Percentiles rank a stretch among this genome's conserved stretches.
Conservation (phyloP, 2,888 invertebrate genomes). For the Smittia aterrima region DNA sequence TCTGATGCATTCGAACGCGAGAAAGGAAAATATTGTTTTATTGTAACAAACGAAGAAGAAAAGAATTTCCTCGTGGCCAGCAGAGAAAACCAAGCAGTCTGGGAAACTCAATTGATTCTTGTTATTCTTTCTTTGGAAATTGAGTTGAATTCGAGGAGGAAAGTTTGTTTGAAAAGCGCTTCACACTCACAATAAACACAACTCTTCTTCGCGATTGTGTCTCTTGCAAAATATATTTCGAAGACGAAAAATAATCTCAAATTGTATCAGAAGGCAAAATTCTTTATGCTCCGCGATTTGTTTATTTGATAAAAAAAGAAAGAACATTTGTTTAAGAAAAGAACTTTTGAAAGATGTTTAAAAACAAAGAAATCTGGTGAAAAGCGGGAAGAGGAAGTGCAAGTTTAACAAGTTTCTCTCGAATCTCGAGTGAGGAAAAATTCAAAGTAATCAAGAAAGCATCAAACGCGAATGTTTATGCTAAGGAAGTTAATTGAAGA, state of each 20-base stretch:
- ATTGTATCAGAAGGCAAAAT: no score
- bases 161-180: no score
- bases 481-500: conserved; percentile 38
- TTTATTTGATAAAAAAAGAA: conserved; percentile 34
- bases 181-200: no score
- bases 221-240: no score
- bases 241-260: no score
- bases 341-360: background rate
- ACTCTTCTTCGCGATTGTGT: no score
- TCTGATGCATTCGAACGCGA: background rate
- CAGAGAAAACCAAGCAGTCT: background rate
- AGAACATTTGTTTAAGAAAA: conserved; percentile 15
- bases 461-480: conserved; percentile 24
- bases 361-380: conserved; percentile 31
- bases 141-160: no score
- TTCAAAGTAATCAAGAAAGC: background rate
- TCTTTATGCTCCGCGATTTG: background rate
- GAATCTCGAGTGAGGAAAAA: background rate
- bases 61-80: conserved; percentile 14
- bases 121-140: no score
- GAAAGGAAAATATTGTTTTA: background rate
- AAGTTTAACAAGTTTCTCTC: background rate
- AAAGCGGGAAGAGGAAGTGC: conserved; percentile 40
- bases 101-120: no score
- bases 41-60: background rate